A percentile compares a stretch with the other conserved stretches of the same genome.
Conservation (phyloP, 1,140 invertebrate species). For the Nebria ingens region DNA sequence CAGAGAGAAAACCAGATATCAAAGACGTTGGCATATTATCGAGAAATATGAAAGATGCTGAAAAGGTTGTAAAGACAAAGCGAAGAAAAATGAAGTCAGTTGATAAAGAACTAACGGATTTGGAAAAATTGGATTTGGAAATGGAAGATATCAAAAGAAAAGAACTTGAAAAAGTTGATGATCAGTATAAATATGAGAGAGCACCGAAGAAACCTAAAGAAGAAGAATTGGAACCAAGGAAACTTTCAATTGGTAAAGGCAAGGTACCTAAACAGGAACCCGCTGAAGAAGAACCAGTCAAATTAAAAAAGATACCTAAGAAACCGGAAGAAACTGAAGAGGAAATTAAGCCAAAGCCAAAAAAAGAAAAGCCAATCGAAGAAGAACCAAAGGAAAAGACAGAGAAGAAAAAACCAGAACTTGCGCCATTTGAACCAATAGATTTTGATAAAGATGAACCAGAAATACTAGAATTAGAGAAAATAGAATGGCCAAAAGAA, state of each 20-base stretch:
- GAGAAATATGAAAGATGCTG: constrained; percentile 57
- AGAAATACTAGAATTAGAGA: constrained; percentile 34
- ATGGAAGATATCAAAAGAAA: constrained; percentile 17
- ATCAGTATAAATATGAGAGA: constrained; percentile 22
- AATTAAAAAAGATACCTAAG: constrained; percentile 37
- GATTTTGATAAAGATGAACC: constrained; percentile 22
- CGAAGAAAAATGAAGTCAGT: constrained; percentile 51
- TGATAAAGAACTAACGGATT: constrained; percentile 51
- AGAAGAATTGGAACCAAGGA: constrained; percentile 40
- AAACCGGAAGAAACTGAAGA: constrained; percentile 31
- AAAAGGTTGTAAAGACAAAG: constrained; percentile 45
- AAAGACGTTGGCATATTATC: constrained; percentile 54
- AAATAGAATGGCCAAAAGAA: constrained; percentile 31
- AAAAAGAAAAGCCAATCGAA: constrained; percentile 24
- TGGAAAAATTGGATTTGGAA: constrained; percentile 19
- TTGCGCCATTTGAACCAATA: constrained; percentile 10
- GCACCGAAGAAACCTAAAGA: constrained; percentile 27
- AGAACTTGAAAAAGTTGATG: constrained; percentile 18
- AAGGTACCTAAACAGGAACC: constrained; percentile 36
- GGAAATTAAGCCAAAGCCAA: constrained; percentile 23
- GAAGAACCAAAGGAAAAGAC: constrained; percentile 26
- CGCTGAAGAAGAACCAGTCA: constrained; percentile 33
- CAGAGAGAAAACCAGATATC: constrained; percentile 37
- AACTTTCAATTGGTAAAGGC: constrained; percentile 40
- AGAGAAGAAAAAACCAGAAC: constrained; percentile 14